Base-by-base conservation (phyloP, 2,113 vertebrate genomes). In the Stegostoma tigrinum region DNA sequence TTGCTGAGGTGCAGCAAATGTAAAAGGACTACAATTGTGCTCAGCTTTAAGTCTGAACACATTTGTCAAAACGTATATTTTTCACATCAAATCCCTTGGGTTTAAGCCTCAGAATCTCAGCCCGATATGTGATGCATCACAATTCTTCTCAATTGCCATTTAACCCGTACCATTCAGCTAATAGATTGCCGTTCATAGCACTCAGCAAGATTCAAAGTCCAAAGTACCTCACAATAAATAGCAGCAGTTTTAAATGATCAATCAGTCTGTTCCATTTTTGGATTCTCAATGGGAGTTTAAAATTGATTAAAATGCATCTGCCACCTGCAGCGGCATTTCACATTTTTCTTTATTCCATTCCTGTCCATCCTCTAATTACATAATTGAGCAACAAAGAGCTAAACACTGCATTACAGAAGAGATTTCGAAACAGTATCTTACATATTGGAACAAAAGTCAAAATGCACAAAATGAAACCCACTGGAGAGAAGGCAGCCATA, bases 1-100 rank as follows among this genome's bases (percentile, higher is more conserved):
- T 72, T 52, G 10, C 94, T 34, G 45, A 72, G 42, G 45, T 94
- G 38, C 34, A 94, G 93, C 93, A 95, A 70, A 72, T 70, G 94
- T 52, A 24, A 75, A 48, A 72, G 15, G 27, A n/a, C 27, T 61
- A 52, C 24, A 45, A 34, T 34, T 30, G 12, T 95, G 42, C 23
- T 48, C n/a, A 24, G 5, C 55, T 95, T 95, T 95, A 30, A 95
- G 34, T 95, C 27, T 45, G 21, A 48, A 72, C 1, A 15, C 45
- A 52, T 95, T 72, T 75, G 52, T 95, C 68, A 95, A 48, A 3
- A 34, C 17, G 23, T 34, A 48, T 34, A 5, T 48, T 66, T 67
- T 34, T 95, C 68, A 48, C 15, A 75, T 45, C 42, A 95, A 52
- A 95, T 52, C 45, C 45, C 68, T 27, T 14, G 10, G 67, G 15